Conservation (phyloP, 2,888 invertebrate genomes). For the Heliconius erato region DNA sequence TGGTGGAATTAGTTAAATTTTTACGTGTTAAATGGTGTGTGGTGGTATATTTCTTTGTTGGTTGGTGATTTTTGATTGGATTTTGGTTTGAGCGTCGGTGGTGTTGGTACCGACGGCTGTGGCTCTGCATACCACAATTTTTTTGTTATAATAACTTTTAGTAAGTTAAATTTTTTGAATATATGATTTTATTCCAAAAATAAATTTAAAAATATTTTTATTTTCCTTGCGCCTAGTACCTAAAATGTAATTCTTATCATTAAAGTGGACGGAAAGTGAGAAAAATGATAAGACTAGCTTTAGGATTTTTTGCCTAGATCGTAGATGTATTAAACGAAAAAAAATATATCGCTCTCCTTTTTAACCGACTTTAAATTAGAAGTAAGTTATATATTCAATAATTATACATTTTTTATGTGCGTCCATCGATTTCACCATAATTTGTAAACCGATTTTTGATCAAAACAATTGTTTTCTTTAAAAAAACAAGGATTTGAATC, state of each 20-base stretch:
- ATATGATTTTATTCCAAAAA: background rate
- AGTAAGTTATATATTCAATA: too few species aligned
- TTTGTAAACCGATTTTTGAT: background rate
- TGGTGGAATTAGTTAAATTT: constrained; percentile 5
- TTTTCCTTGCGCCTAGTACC: background rate
- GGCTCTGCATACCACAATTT: background rate
- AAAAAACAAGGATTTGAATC: background rate
- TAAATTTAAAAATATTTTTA: background rate
- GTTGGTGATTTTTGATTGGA: background rate
- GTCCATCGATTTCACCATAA: background rate
- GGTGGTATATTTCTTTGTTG: background rate
- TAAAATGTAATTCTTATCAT: background rate
- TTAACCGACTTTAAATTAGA: background rate
- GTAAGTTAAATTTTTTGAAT: background rate
- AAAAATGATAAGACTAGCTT: background rate
- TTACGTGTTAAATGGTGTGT: background rate
- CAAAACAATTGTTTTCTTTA: background rate
- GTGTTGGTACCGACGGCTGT: constrained; percentile 62
- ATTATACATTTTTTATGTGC: too few species aligned
- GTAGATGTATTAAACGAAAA: too few species aligned
- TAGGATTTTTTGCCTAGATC: too few species aligned
- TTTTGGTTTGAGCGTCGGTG: constrained; percentile 64
- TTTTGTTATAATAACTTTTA: background rate
- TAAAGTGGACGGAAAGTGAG: background rate
- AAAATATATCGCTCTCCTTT: background rate